Base-by-base conservation (phyloP, 1,140 invertebrate genomes). In the Sycophila sp. region DNA sequence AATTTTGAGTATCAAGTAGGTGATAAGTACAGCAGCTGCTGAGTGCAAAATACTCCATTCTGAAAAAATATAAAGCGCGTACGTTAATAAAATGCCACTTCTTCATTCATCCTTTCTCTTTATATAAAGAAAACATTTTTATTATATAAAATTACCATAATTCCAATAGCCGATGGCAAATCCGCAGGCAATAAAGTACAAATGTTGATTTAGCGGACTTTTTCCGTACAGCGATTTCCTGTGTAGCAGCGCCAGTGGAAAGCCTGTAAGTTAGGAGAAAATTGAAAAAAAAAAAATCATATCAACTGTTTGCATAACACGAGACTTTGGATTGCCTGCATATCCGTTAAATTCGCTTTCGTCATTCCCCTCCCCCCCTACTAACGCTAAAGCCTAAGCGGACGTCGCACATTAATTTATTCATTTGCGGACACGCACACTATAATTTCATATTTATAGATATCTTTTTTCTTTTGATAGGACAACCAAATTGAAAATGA, bases 121-220 rank as follows among this genome's bases (percentile, higher is more conserved):
- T n/a, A n/a, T n/a, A n/a, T n/a, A n/a, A n/a, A n/a, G n/a, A n/a
- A n/a, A n/a, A n/a, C n/a, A n/a, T n/a, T n/a, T n/a, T n/a, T n/a
- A 38, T 30, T 15, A 22, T 19, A 0, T 1, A 26, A 69, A 76
- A 68, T 87, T 83, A 90, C 94, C 94, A 87, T 94, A 96, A 83
- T 96, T 97, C 81, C 92, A 96, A 71, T 90, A 90, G 55, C 93
- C 93, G 47, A 96, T 83, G 11, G 86, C 77, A 11, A 95, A 75
- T 19, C 95, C 95, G 71, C 87, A 89, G 0, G 87, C 13, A 36
- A 90, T 88, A 77, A 96, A 95, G 83, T 88, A 96, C n/a, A 92
- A 38, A 83, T 96, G 93, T 81, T 95, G 92, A 26, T 89, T 72
- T 22, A 77, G 75, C 63, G 86, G 82, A 63, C 83, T 76, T 76